These are phyloP conservation scores for Petrocephalus sullivani DNA, from an alignment of 2,797 vertebrate genomes.

Conservation along the genomic window DNA sequence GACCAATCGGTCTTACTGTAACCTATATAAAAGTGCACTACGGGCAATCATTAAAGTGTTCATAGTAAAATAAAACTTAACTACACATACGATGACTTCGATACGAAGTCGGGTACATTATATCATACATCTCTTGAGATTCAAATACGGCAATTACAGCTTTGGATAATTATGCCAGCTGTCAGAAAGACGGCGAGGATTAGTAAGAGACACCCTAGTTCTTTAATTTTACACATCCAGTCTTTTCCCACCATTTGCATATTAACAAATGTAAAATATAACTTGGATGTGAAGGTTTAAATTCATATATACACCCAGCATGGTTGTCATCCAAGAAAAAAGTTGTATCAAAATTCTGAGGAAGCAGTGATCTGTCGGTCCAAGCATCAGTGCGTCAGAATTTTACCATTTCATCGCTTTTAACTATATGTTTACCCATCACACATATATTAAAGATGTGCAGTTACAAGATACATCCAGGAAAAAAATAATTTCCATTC, in stretches of 20 bases:
- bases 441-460: neutral
- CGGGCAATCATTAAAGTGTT: neutral
- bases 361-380: constrained; percentile 7
- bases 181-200: neutral
- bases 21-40: neutral
- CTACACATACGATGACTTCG: neutral
- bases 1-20: neutral
- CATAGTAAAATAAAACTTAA: neutral
- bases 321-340: neutral
- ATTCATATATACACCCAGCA: neutral
- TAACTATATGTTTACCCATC: neutral
- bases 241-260: constrained; percentile 14
- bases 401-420: neutral
- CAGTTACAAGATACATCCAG: neutral
- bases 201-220: neutral
- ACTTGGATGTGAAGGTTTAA: neutral
- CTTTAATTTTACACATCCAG: constrained; percentile 23
- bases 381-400: neutral
- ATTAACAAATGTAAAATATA: constrained; percentile 24
- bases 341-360: constrained; percentile 18
- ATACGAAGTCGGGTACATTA: neutral
- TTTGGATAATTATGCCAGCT: neutral
- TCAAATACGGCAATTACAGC: neutral
- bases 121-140: neutral
- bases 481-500: constrained; percentile 7